A percentile compares a stretch with the other conserved stretches of the same genome.
These are phyloP conservation scores for Oncorhynchus nerka DNA, from an alignment of 2,113 vertebrate species.

Conservation along the genomic window DNA sequence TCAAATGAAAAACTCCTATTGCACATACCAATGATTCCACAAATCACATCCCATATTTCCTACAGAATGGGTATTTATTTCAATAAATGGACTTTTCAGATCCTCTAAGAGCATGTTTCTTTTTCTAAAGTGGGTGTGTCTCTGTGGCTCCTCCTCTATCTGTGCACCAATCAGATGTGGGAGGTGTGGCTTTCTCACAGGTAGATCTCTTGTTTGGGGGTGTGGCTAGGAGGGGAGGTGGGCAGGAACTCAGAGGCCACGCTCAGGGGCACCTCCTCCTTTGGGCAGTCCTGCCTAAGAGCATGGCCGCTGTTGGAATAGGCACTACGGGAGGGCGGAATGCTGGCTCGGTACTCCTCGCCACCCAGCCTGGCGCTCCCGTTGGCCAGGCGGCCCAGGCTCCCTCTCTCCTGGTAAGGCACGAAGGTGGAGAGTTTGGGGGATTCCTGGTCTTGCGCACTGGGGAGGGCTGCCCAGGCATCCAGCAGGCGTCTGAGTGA, in stretches of 20 bases:
- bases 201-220: constrained; percentile 97
- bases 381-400: constrained; percentile 93
- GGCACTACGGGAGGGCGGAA: constrained; percentile 98
- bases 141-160: constrained; percentile 33
- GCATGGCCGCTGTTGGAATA: constrained; percentile 95
- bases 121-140: constrained; percentile 38
- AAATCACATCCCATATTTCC: constrained; percentile 57
- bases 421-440: constrained; percentile 99
- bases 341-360: constrained; percentile 88
- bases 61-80: constrained; percentile 61
- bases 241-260: constrained; percentile 94
- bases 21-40: constrained; percentile 60
- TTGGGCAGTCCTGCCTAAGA: constrained; percentile 91
- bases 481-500: constrained; percentile 98
- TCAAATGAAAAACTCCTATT: constrained; percentile 37
- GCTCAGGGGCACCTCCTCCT: constrained; percentile 97
- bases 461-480: constrained; percentile 95
- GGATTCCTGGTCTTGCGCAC: constrained; percentile 93
- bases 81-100: constrained; percentile 33
- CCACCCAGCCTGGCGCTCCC: constrained; percentile 90
- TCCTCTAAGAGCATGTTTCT: constrained; percentile 48
- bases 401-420: constrained; percentile 99
- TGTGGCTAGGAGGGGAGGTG: constrained; percentile 86
- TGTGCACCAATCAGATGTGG: constrained; percentile 48
- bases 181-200: constrained; percentile 80